phyloP scores from a whole-genome alignment of 2,797 vertebrate species.

The Sylvilagus floridanus region DNA sequence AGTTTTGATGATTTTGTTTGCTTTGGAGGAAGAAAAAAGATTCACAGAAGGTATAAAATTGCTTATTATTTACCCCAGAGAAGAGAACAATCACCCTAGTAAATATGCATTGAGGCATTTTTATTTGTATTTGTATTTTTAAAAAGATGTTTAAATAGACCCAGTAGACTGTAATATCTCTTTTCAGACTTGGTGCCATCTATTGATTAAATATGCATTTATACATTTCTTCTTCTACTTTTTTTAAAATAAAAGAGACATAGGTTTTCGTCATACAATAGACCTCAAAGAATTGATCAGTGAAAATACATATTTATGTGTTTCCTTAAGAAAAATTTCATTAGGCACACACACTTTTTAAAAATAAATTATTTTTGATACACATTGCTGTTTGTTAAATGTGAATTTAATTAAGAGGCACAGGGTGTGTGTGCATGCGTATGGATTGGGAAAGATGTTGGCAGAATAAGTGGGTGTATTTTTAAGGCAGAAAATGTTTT shows the following conservation, averaged over 20 bases:
- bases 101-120: constrained; percentile 84
- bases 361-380: constrained; percentile 64
- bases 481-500: constrained; percentile 35
- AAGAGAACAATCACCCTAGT: constrained; percentile 71
- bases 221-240: constrained; percentile 77
- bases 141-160: constrained; percentile 83
- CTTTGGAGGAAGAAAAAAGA: constrained; percentile 61
- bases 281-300: constrained; percentile 78
- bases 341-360: constrained; percentile 39
- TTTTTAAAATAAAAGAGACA: constrained; percentile 79
- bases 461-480: neutral
- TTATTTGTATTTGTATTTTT: constrained; percentile 82
- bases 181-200: constrained; percentile 77
- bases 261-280: constrained; percentile 81
- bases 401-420: constrained; percentile 69
- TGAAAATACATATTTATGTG: constrained; percentile 85
- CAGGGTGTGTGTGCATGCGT: neutral
- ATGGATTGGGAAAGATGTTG: neutral
- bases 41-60: constrained; percentile 55
- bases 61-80: constrained; percentile 77
- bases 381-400: constrained; percentile 48
- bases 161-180: constrained; percentile 82
- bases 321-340: constrained; percentile 73
- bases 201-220: constrained; percentile 87
- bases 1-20: constrained; percentile 74